Conservation (phyloP, 1,140 invertebrate species). For the Drosophila sechellia region DNA sequence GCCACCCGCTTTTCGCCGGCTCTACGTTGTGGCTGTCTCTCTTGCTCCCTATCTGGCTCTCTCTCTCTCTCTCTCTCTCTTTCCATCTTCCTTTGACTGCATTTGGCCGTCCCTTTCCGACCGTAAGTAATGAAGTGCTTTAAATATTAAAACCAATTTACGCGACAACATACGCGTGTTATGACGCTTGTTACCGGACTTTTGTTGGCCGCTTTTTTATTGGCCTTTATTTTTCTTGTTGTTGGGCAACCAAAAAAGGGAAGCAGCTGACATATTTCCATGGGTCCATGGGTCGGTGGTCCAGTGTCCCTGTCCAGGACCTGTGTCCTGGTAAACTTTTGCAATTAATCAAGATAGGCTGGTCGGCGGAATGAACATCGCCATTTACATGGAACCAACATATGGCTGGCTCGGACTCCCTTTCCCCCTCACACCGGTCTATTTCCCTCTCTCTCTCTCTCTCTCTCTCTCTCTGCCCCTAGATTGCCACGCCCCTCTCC, state of each 20-base stretch:
- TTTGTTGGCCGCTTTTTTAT: slow-evolving; percentile 35
- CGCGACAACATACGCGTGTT: slow-evolving; percentile 81
- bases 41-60: not conserved
- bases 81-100: not conserved
- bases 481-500: slow-evolving; percentile 1
- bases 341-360: slow-evolving; percentile 81
- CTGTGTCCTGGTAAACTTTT: slow-evolving; percentile 77
- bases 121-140: slow-evolving; percentile 75
- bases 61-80: not conserved
- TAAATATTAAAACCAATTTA: slow-evolving; percentile 84
- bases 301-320: slow-evolving; percentile 33
- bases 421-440: slow-evolving; percentile 17
- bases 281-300: slow-evolving; percentile 23
- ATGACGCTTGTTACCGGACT: slow-evolving; percentile 68
- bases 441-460: slow-evolving; percentile 5
- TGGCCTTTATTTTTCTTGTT: slow-evolving; percentile 36
- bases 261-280: slow-evolving; percentile 79
- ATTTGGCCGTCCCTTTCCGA: slow-evolving; percentile 1
- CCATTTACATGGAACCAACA: slow-evolving; percentile 71
- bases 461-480: not conserved
- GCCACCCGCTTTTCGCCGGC: slow-evolving; percentile 38
- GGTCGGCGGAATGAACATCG: slow-evolving; percentile 48
- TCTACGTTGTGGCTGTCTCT: slow-evolving; percentile 15
- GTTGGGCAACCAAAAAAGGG: slow-evolving; percentile 19
- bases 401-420: slow-evolving; percentile 44